phyloP scores from a whole-genome alignment of 1,140 invertebrate genomes.

The Camponotus vicinus region DNA sequence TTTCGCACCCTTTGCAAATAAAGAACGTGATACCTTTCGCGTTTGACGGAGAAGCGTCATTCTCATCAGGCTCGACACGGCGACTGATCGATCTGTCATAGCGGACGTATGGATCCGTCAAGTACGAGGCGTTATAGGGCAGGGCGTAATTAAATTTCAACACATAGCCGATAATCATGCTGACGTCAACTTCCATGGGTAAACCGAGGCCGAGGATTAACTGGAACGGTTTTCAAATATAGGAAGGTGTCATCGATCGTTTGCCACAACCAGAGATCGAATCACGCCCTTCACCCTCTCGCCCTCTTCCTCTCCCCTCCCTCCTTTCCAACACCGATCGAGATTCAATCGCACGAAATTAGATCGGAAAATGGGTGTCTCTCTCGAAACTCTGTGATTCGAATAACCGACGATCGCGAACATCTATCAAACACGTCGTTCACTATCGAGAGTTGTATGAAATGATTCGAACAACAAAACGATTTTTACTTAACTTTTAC shows the following conservation, averaged over 20 bases:
- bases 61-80: constrained; percentile 49
- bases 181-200: constrained; percentile 85
- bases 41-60: constrained; percentile 45
- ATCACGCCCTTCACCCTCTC: constrained; percentile 2
- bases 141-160: constrained; percentile 85
- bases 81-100: constrained; percentile 81
- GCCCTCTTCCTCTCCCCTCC: too few species aligned
- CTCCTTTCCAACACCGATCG: constrained; percentile 15
- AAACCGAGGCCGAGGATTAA: constrained; percentile 85
- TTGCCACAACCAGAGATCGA: constrained; percentile 68
- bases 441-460: neutral
- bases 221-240: constrained; percentile 79
- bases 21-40: constrained; percentile 56
- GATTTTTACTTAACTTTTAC: constrained; percentile 39
- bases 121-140: constrained; percentile 84
- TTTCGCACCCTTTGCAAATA: neutral
- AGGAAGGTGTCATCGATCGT: constrained; percentile 73
- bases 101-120: constrained; percentile 82
- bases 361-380: constrained; percentile 44
- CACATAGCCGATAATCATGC: constrained; percentile 85
- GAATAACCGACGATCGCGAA: constrained; percentile 2
- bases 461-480: neutral
- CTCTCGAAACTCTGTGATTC: constrained; percentile 17
- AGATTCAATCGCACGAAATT: constrained; percentile 51
- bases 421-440: constrained; percentile 13